Evolutionary conservation across 1,140 invertebrate genomes (phyloP), one percentile per base, ranked within the genome.

Genomic region (Choristoneura fumiferana): DNA sequence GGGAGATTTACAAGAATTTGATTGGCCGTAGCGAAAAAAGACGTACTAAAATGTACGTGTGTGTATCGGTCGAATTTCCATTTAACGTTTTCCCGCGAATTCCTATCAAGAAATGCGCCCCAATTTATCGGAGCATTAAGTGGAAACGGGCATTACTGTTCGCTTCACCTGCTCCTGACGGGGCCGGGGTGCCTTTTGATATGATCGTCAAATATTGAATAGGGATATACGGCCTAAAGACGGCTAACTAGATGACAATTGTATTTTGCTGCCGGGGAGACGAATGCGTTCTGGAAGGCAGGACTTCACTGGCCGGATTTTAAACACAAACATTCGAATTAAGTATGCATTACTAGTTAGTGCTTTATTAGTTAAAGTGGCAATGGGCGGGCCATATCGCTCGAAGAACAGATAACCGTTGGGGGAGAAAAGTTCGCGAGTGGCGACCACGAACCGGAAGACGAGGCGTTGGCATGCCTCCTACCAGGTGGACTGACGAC

Each of bases 121-220:
- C 61, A 62, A 64, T 71, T 40, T 61, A 69, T 73, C 60, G 66
- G 45, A 71, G 68, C 73, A 73, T 71, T 71, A 69, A 73, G 61
- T 76, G 70, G 73, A 71, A 76, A 68, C 59, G 56, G 62, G 73
- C 67, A 73, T 76, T 71, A 76, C 71, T 76, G 71, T 65, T 65
- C 68, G 68, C 63, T 71, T 71, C 67, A 62, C 57, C 66, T 57
- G 59, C 40, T 53, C 68, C 63, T 62, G 56, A 65, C 61, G 54
- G 35, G 54, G 62, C 62, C 57, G 60, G 17, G 55, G 65, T 33
- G 60, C 54, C 22, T 49, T 49, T 58, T 69, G 58, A 71, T 66
- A 63, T 69, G 61, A 69, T 71, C 66, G 60, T 58, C 65, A 68
- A 68, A 71, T 68, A 68, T 71, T 68, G 61, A 62, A 62, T 60